A percentile compares a stretch with the other conserved stretches of the same genome.
Conservation (phyloP, 2,113 vertebrate species). For the Pluvialis apricaria region DNA sequence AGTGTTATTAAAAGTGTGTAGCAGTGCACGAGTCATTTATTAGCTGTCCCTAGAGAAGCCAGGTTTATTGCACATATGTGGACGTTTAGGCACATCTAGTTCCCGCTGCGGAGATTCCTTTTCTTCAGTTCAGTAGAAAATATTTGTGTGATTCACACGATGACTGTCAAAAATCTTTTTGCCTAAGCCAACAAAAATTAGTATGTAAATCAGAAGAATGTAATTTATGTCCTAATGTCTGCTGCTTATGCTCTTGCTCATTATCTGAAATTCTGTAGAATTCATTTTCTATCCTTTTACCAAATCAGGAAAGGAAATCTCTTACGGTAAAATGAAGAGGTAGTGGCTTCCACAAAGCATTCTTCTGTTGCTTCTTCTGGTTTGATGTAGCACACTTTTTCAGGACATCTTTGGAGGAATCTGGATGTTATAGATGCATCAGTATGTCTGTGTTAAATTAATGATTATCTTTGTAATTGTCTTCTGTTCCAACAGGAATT, state of each 20-base stretch:
- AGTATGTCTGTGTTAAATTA: neutral
- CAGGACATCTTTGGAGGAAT: neutral
- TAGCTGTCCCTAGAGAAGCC: neutral
- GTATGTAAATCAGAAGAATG: neutral
- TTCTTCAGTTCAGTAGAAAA: neutral
- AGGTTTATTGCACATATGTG: neutral
- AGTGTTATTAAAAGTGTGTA: neutral
- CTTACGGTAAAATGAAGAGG: neutral
- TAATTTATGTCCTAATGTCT: neutral
- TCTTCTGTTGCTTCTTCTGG: neutral
- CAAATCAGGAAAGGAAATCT: neutral
- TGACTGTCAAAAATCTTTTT: neutral
- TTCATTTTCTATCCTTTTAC: neutral
- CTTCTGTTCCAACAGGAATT: constrained; percentile 68
- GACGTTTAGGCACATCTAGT: neutral
- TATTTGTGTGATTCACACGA: neutral
- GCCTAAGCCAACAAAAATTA: neutral
- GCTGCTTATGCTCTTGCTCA: neutral
- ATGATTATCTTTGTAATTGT: neutral
- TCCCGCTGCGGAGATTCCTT: neutral
- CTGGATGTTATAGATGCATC: neutral
- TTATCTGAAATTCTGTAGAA: neutral
- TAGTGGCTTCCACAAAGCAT: neutral
- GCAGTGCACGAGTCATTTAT: neutral
- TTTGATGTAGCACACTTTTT: neutral